These are phyloP conservation scores for Mugil cephalus DNA, from an alignment of 2,113 vertebrate species.

Conservation along the genomic window DNA sequence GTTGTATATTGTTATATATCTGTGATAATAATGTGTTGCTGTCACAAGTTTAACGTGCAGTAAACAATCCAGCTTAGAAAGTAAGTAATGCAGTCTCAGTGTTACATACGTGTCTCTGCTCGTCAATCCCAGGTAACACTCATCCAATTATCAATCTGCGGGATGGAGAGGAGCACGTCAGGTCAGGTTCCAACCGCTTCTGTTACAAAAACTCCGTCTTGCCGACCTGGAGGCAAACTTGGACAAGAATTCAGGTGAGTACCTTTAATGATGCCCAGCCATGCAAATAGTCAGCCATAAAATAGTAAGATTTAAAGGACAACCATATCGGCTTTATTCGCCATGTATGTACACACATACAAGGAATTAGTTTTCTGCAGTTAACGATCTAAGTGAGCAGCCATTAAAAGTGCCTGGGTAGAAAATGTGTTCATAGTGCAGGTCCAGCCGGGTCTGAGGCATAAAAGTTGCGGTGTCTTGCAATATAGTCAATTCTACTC, in stretches of 20 bases:
- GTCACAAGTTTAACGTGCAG: neutral
- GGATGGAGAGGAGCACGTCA: conserved; percentile 67
- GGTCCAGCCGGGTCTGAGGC: no score
- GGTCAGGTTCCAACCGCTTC: conserved; percentile 70
- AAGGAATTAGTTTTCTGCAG: no score
- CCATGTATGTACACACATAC: no score
- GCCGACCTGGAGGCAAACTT: conserved; percentile 91
- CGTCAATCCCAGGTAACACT: conserved; percentile 56
- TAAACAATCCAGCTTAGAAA: neutral
- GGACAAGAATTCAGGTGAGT: conserved; percentile 92
- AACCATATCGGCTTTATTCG: no score
- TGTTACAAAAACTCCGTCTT: conserved; percentile 86
- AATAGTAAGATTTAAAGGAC: neutral
- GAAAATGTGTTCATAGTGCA: no score
- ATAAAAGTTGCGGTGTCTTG: no score
- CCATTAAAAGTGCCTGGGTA: no score
- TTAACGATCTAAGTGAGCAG: no score
- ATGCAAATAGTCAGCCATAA: neutral
- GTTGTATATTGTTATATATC: no score
- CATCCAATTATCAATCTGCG: conserved; percentile 69
- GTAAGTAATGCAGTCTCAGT: neutral
- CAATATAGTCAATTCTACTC: no score
- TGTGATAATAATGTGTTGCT: neutral
- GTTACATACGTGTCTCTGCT: conserved; percentile 15
- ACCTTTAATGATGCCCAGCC: neutral